Evolutionary conservation across 1,140 invertebrate genomes (phyloP).

Genomic region (Cherax destructor): DNA sequence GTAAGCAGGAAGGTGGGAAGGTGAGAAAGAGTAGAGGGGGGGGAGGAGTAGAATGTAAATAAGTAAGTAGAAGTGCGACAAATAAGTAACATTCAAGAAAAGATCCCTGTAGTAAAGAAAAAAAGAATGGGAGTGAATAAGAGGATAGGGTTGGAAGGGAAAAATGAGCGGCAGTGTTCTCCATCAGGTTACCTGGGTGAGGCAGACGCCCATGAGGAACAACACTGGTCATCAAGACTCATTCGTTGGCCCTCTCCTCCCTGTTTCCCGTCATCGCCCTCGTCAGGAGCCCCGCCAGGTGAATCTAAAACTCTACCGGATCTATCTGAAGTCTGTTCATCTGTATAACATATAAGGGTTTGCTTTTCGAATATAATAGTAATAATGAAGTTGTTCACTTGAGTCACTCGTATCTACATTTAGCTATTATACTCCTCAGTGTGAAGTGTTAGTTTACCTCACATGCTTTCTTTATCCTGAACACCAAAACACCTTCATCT

Average conservation of each 20-base stretch:
- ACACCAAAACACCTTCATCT: too few relatives aligned
- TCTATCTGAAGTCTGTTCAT: neutral
- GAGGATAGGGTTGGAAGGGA: neutral
- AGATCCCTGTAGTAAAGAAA: too few relatives aligned
- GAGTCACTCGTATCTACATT: too few relatives aligned
- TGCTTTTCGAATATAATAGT: neutral
- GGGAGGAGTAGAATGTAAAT: neutral
- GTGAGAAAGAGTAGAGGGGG: slow-evolving; percentile 19
- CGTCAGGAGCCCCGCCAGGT: slow-evolving; percentile 32
- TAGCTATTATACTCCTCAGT: neutral
- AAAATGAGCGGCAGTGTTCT: neutral
- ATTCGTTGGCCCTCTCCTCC: slow-evolving; percentile 5
- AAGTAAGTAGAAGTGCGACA: too few relatives aligned
- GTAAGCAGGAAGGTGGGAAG: neutral
- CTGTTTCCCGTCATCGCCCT: slow-evolving; percentile 13
- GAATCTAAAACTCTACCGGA: neutral
- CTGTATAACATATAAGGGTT: neutral
- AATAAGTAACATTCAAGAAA: too few relatives aligned
- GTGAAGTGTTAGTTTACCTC: neutral
- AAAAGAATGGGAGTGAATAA: neutral
- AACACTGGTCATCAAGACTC: neutral
- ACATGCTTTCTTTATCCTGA: too few relatives aligned
- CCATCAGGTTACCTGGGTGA: slow-evolving; percentile 11
- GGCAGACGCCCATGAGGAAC: neutral
- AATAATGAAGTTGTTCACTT: neutral